Conservation (phyloP, 1,140 invertebrate species). For the Drosophila paulistorum region DNA sequence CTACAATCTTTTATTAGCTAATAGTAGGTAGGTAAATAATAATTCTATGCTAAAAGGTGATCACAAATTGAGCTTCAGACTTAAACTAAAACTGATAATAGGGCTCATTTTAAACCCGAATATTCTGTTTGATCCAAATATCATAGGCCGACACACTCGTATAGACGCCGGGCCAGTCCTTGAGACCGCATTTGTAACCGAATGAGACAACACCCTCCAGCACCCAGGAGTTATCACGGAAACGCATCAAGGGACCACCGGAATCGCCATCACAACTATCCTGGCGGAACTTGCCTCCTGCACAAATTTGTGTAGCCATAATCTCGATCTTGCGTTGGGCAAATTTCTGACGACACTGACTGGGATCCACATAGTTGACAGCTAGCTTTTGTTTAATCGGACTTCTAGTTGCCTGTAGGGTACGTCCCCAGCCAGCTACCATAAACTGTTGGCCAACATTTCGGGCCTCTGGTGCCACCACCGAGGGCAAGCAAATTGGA, state of each 20-base stretch:
- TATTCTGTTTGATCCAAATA: constrained; percentile 83
- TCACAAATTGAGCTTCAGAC: constrained; percentile 60
- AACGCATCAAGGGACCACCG: constrained; percentile 87
- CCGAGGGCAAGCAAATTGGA: constrained; percentile 85
- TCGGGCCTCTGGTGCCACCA: constrained; percentile 37
- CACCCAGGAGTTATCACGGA: constrained; percentile 83
- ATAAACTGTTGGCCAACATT: constrained; percentile 80
- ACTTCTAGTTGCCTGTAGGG: constrained; percentile 78
- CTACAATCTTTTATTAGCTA: constrained; percentile 14
- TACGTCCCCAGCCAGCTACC: constrained; percentile 88
- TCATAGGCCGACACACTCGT: constrained; percentile 83
- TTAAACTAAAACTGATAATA: not conserved
- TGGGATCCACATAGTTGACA: constrained; percentile 55
- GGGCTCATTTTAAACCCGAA: constrained; percentile 47
- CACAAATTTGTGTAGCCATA: constrained; percentile 84
- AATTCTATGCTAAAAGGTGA: constrained; percentile 32
- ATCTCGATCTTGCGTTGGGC: constrained; percentile 56
- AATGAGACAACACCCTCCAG: constrained; percentile 85
- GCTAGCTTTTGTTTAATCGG: constrained; percentile 64
- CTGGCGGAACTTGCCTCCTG: constrained; percentile 84
- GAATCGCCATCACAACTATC: constrained; percentile 88
- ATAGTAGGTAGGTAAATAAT: not conserved
- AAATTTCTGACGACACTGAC: constrained; percentile 49
- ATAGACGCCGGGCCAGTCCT: constrained; percentile 84
- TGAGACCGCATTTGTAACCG: constrained; percentile 83